Evolutionary conservation across 2,888 invertebrate genomes (phyloP), one percentile per base, ranked within the genome.

Genomic region (Sisyra terminalis): DNA sequence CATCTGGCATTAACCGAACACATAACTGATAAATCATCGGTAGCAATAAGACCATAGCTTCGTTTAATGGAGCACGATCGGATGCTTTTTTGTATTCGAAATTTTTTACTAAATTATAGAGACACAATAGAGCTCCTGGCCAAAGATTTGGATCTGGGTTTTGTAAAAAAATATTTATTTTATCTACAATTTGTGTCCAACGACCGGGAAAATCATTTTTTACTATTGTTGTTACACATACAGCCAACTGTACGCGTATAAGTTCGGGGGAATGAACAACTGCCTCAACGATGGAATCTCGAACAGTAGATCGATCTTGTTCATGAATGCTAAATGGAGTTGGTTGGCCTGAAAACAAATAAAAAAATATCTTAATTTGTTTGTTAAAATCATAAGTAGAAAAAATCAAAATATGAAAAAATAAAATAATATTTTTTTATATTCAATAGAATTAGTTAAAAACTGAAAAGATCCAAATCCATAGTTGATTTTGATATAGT

Each of bases 131-230:
- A 39, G 94, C 88, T 40, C 94, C 97, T 65, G 86, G 83, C 88
- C 89, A 90, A 44, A 79, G 78, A 49, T 72, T 74, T 2, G 80
- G 76, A 56, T 90, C 89, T n/a, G 84, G 81, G 64, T 85, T 88
- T 65, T 90, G 87, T 46, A 98, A 68, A 60, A 89, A 93, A 55
- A 88, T 79, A 39, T 46, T 44, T 48, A 98, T 85, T 70, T 94
- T 94, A 58, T 96, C 94, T 8, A 94, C 89, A 48, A 97, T 79
- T 59, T 87, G 86, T 1, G 94, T 86, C 94, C 96, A 96, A 50
- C 87, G 73, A 39, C 81, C 79, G 3, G 98, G 97, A 60, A 94
- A 98, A 61, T 98, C 98, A 59, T 82, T 76, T 60, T 94, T 94
- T 37, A 97, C 85, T 48, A 98, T 93, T 47, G 79, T 80, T 61